Conservation (phyloP, 2,888 invertebrate species). For the Autographa gamma region DNA sequence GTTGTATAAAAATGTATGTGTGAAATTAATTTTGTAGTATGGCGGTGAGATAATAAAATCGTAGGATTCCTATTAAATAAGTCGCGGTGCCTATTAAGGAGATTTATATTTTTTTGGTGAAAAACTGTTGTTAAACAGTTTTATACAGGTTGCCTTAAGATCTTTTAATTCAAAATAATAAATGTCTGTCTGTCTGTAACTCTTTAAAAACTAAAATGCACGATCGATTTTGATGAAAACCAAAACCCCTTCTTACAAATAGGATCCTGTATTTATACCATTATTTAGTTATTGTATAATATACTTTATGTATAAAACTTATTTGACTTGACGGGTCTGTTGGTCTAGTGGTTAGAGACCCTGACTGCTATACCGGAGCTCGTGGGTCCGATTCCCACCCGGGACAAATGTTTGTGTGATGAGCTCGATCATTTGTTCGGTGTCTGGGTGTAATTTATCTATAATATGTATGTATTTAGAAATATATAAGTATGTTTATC, state of each 20-base stretch:
- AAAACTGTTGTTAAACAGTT: not conserved
- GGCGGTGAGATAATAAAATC: slow-evolving; percentile 34
- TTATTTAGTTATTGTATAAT: no score
- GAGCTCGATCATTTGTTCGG: no score
- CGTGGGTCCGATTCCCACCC: no score
- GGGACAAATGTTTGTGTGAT: no score
- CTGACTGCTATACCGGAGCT: no score
- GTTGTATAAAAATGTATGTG: slow-evolving; percentile 29
- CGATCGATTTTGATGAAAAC: not conserved
- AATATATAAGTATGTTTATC: no score
- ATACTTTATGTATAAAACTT: not conserved
- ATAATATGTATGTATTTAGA: no score
- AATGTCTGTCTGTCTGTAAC: not conserved
- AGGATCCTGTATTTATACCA: no score
- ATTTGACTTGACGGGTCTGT: no score
- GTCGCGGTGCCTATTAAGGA: slow-evolving; percentile 4
- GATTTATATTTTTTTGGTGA: slow-evolving; percentile 6
- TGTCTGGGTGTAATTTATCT: no score
- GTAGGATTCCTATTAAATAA: not conserved
- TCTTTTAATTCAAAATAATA: not conserved
- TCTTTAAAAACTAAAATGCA: not conserved
- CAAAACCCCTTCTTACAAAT: no score
- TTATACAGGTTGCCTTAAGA: not conserved
- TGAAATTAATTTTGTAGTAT: slow-evolving; percentile 27
- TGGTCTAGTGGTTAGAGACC: no score